These are phyloP conservation scores for Hydrozoanthus tunicans DNA, from an alignment of 64 coral and sea anemone genomes.

Conservation along the genomic window DNA sequence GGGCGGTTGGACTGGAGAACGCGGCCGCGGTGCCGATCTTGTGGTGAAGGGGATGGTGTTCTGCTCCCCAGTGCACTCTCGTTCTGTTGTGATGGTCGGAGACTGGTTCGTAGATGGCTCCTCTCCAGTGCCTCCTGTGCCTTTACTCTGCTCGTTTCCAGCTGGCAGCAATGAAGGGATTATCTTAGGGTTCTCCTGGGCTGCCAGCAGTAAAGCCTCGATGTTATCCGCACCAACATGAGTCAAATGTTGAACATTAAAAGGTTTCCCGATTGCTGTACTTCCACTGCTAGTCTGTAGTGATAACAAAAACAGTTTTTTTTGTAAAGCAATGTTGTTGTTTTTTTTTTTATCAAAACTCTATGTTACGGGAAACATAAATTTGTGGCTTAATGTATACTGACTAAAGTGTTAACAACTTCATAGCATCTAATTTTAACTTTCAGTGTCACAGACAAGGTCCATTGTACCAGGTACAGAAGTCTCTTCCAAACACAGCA, in stretches of 20 bases:
- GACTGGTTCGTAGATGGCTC: neutral
- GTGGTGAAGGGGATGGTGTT: neutral
- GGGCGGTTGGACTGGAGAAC: slow-evolving; percentile 7
- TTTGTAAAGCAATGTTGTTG: neutral
- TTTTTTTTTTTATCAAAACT: too few relatives aligned
- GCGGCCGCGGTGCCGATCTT: slow-evolving; percentile 52
- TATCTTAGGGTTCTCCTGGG: slow-evolving; percentile 84
- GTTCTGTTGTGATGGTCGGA: neutral
- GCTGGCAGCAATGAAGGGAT: slow-evolving; percentile 76
- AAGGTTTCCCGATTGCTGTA: slow-evolving; percentile 70
- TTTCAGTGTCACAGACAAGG: too few relatives aligned
- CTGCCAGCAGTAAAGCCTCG: slow-evolving; percentile 76
- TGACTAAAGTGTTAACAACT: too few relatives aligned
- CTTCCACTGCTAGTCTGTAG: slow-evolving; percentile 45
- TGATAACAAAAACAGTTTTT: neutral
- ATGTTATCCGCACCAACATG: slow-evolving; percentile 88
- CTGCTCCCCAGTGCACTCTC: neutral
- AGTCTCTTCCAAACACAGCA: too few relatives aligned
- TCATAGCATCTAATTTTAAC: too few relatives aligned
- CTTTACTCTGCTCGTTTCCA: neutral
- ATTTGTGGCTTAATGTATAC: too few relatives aligned
- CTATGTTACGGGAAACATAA: too few relatives aligned
- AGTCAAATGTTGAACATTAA: slow-evolving; percentile 88
- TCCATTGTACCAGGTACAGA: too few relatives aligned
- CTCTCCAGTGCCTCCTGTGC: neutral